Evolutionary conservation across 2,888 invertebrate genomes (phyloP).

Genomic region (Dermolepida albohirtum): DNA sequence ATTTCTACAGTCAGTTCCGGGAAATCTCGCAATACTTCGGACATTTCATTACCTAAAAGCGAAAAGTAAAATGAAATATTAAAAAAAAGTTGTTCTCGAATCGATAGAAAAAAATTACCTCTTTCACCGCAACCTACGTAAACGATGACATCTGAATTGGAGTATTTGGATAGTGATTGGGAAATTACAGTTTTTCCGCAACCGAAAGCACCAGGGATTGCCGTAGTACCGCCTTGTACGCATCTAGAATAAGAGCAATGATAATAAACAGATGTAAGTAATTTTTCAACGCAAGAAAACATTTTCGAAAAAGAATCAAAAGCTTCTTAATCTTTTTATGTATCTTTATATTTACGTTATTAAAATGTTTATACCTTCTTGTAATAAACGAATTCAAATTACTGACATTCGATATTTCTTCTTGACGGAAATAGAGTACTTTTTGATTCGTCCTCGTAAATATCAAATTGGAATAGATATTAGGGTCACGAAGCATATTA

Average conservation of each 20-base stretch:
- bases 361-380: no score
- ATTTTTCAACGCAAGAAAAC: no score
- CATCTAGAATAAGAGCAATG: conserved; percentile 73
- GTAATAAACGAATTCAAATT: no score
- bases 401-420: no score
- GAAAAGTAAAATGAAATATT: conserved; percentile 49
- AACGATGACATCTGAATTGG: conserved; percentile 99
- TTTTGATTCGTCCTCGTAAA: no score
- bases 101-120: conserved; percentile 68
- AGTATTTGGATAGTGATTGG: conserved; percentile 98
- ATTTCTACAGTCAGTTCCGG: conserved; percentile 98
- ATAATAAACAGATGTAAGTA: neutral
- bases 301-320: no score
- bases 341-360: no score
- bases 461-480: no score
- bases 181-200: conserved; percentile 99
- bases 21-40: conserved; percentile 98
- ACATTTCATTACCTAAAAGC: conserved; percentile 93
- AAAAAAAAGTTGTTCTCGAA: conserved; percentile 21
- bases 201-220: conserved; percentile 99
- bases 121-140: conserved; percentile 99
- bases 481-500: no score
- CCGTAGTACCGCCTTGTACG: conserved; percentile 98
- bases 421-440: no score
- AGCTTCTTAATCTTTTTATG: no score